Percentiles rank a stretch among this genome's conserved stretches.
Conservation (phyloP, 1,140 invertebrate species). For the Archegozetes longisetosus region DNA sequence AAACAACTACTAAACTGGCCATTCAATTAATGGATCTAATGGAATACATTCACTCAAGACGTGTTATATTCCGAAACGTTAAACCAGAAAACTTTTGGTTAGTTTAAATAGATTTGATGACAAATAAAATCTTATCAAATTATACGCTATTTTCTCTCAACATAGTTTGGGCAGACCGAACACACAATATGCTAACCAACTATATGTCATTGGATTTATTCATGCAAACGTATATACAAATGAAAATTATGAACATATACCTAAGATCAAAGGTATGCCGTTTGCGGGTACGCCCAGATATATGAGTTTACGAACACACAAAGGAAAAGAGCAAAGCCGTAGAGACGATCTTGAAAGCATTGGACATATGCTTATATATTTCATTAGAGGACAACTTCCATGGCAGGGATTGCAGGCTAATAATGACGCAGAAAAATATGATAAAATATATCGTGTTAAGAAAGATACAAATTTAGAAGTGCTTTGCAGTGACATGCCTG, state of each 20-base stretch:
- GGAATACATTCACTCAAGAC: slow-evolving; percentile 14
- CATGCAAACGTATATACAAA: slow-evolving; percentile 23
- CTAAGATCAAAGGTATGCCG: slow-evolving; percentile 36
- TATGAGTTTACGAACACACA: slow-evolving; percentile 24
- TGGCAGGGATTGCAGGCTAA: slow-evolving; percentile 99
- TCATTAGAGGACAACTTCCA: slow-evolving; percentile 89
- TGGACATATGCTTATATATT: slow-evolving; percentile 99
- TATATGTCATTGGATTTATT: not conserved
- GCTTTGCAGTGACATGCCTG: slow-evolving; percentile 88
- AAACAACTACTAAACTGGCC: slow-evolving; percentile 18
- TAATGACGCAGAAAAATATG: slow-evolving; percentile 72
- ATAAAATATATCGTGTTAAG: slow-evolving; percentile 99
- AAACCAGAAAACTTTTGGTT: slow-evolving; percentile 19
- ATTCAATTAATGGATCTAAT: slow-evolving; percentile 16
- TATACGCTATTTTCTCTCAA: not conserved
- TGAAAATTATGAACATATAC: slow-evolving; percentile 31
- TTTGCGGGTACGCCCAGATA: slow-evolving; percentile 38
- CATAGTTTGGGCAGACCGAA: not conserved
- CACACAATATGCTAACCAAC: not conserved
- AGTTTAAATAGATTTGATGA: not conserved
- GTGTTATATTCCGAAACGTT: slow-evolving; percentile 21
- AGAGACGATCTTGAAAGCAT: slow-evolving; percentile 97
- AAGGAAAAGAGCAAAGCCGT: slow-evolving; percentile 67
- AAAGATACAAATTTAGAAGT: slow-evolving; percentile 89
- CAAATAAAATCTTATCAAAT: not conserved